Conservation (phyloP, 2,113 vertebrate species). For the Trichomycterus rosablanca region DNA sequence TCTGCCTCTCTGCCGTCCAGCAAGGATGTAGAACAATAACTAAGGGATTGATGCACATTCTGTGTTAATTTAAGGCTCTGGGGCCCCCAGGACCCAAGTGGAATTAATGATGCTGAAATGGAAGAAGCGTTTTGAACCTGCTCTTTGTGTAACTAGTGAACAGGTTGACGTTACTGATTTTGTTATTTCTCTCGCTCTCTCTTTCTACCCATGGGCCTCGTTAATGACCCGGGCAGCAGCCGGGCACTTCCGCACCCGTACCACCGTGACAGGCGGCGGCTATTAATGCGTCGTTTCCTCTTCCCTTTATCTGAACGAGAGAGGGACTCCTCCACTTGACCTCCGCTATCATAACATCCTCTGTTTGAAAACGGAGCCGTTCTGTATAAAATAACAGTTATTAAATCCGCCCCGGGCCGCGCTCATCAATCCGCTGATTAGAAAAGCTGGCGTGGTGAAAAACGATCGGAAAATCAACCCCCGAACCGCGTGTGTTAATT, state of each 20-base stretch:
- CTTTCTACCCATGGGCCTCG: too few species aligned
- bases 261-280: slow-evolving; percentile 68
- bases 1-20: too few species aligned
- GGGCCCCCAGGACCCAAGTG: too few species aligned
- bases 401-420: slow-evolving; percentile 70
- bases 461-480: slow-evolving; percentile 28
- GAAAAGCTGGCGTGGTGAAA: slow-evolving; percentile 71
- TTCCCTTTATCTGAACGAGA: slow-evolving; percentile 81
- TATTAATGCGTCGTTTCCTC: slow-evolving; percentile 82
- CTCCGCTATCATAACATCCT: slow-evolving; percentile 84
- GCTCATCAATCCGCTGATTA: slow-evolving; percentile 74
- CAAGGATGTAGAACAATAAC: too few species aligned
- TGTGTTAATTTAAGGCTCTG: too few species aligned
- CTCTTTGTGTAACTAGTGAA: too few species aligned
- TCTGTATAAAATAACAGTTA: slow-evolving; percentile 69
- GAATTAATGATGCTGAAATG: too few species aligned
- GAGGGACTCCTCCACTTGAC: slow-evolving; percentile 71
- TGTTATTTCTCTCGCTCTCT: too few species aligned
- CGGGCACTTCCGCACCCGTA: slow-evolving; percentile 40
- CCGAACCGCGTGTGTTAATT: slow-evolving; percentile 6
- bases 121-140: too few species aligned
- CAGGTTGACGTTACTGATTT: too few species aligned
- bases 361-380: slow-evolving; percentile 78
- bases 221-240: slow-evolving; percentile 42
- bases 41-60: too few species aligned